A percentile compares a stretch with the other conserved stretches of the same genome.
These are phyloP conservation scores for Chelon labrosus DNA, from an alignment of 2,797 vertebrate genomes.

Conservation along the genomic window DNA sequence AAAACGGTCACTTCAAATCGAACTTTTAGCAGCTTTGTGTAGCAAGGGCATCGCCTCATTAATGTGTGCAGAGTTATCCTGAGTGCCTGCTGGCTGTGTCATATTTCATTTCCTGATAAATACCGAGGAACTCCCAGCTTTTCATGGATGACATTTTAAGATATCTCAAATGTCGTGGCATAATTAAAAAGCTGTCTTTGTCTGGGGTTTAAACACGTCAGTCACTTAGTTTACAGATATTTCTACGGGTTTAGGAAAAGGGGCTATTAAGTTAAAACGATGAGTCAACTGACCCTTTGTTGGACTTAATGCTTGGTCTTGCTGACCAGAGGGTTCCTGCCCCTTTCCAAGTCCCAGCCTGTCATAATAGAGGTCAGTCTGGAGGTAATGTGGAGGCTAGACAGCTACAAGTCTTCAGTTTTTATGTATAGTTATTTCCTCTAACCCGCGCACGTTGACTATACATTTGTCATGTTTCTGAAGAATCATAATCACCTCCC, in stretches of 20 bases:
- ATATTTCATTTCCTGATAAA: constrained; percentile 26
- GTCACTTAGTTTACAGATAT: not conserved
- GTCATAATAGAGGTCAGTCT: too few species aligned
- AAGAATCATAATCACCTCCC: too few species aligned
- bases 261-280: not conserved
- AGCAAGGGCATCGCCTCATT: constrained; percentile 19
- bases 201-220: not conserved
- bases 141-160: not conserved
- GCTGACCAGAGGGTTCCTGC: too few species aligned
- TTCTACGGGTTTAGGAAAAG: not conserved
- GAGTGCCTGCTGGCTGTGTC: constrained; percentile 14
- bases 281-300: too few species aligned
- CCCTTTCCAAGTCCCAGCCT: too few species aligned
- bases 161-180: not conserved
- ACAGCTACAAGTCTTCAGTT: too few species aligned
- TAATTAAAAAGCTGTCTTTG: not conserved
- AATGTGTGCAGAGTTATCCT: constrained; percentile 11
- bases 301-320: too few species aligned
- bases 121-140: not conserved
- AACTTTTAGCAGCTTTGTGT: constrained; percentile 6
- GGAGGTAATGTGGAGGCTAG: too few species aligned
- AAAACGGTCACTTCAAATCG: not conserved
- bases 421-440: too few species aligned
- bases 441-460: too few species aligned
- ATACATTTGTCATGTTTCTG: too few species aligned